Conservation (phyloP, 2,113 vertebrate species). For the Chrysochloris asiatica region DNA sequence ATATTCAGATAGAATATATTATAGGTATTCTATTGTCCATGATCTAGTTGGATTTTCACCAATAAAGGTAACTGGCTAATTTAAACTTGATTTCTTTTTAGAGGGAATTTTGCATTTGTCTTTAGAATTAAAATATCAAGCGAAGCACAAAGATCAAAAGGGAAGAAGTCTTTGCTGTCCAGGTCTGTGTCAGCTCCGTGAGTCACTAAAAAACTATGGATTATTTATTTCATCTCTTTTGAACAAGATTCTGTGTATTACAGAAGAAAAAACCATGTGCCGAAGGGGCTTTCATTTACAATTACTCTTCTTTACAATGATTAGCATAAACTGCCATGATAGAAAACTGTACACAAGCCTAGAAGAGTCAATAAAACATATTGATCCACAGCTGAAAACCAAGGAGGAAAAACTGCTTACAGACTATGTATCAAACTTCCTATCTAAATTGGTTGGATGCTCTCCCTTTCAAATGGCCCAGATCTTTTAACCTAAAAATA, state of each 20-base stretch:
- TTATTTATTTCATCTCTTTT: conserved; percentile 54
- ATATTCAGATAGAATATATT: conserved; percentile 44
- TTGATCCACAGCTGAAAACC: not conserved
- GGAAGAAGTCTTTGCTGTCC: not conserved
- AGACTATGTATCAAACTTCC: not conserved
- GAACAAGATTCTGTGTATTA: conserved; percentile 54
- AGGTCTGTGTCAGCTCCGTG: not conserved
- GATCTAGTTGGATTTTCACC: conserved; percentile 48
- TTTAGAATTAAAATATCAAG: conserved; percentile 40
- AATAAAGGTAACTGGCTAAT: conserved; percentile 49
- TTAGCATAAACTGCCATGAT: conserved; percentile 59
- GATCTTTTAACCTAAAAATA: conserved; percentile 29
- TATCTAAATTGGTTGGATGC: conserved; percentile 39
- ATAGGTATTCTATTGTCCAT: conserved; percentile 3
- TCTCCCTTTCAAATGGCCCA: too few relatives aligned
- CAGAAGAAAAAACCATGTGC: conserved; percentile 33
- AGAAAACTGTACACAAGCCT: conserved; percentile 65
- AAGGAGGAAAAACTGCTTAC: not conserved
- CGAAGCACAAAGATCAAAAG: not conserved
- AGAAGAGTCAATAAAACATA: conserved; percentile 61
- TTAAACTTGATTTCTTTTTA: conserved; percentile 34
- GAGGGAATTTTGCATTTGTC: rapidly evolving
- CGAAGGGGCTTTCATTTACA: conserved; percentile 59
- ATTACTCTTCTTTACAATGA: conserved; percentile 48
- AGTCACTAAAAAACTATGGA: conserved; percentile 74